These are phyloP conservation scores for Pachliopta kotzebuea DNA, from an alignment of 2,888 invertebrate species.

Conservation along the genomic window DNA sequence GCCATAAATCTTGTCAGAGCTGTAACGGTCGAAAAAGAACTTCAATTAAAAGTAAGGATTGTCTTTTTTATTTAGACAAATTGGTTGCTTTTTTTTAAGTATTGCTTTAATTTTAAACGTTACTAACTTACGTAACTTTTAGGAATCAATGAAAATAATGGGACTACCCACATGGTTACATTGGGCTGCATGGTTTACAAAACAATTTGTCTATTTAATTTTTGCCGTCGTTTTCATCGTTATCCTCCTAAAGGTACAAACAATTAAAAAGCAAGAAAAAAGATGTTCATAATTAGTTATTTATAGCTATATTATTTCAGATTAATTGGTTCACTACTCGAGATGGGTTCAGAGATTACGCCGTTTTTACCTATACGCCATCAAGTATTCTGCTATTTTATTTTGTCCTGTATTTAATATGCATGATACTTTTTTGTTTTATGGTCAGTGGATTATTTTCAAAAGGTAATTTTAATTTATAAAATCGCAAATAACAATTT, in stretches of 20 bases:
- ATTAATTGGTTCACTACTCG: constrained; percentile 74
- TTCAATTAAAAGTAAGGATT: constrained; percentile 83
- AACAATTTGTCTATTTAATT: constrained; percentile 85
- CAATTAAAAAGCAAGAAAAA: background rate
- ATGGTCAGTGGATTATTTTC: constrained; percentile 90
- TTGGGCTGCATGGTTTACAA: constrained; percentile 93
- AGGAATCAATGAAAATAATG: constrained; percentile 97
- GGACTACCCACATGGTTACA: constrained; percentile 91
- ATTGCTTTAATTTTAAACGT: too few species aligned
- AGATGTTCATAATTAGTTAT: background rate
- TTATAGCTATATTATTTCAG: constrained; percentile 46
- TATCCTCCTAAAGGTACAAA: constrained; percentile 79
- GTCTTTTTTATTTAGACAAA: too few species aligned
- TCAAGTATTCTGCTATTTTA: constrained; percentile 85
- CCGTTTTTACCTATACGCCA: constrained; percentile 85
- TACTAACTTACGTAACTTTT: constrained; percentile 31
- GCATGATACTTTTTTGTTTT: constrained; percentile 88
- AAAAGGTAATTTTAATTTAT: constrained; percentile 78
- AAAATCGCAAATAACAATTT: too few species aligned
- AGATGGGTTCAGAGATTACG: constrained; percentile 70
- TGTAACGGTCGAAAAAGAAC: constrained; percentile 87
- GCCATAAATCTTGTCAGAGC: constrained; percentile 88
- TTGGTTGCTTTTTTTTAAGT: too few species aligned
- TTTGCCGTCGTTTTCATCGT: constrained; percentile 81
- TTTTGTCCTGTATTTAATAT: constrained; percentile 84